Conservation (phyloP, 2,888 invertebrate genomes). For the Nemotelus nigrinus region DNA sequence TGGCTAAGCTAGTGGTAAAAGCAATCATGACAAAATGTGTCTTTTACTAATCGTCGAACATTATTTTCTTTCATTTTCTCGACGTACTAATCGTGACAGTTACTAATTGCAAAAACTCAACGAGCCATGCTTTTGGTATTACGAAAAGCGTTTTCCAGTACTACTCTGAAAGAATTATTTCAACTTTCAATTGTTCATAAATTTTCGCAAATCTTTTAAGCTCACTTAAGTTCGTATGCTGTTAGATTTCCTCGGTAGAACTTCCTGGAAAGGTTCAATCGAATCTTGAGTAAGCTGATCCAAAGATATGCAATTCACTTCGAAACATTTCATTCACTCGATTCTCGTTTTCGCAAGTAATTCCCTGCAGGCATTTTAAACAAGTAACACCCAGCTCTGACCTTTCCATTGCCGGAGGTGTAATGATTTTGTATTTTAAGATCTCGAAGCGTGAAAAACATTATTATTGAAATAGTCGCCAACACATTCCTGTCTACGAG, state of each 20-base stretch:
- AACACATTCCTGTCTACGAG: slow-evolving; percentile 12
- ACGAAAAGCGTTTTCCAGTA: too few species aligned
- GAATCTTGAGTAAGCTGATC: not conserved
- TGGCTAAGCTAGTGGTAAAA: too few species aligned
- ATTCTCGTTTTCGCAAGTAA: not conserved
- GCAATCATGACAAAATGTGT: too few species aligned
- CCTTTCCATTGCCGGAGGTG: slow-evolving; percentile 38
- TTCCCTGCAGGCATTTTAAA: slow-evolving; percentile 3
- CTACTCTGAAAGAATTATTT: too few species aligned
- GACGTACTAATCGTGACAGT: too few species aligned
- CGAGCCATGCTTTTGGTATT: too few species aligned
- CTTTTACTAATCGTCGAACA: too few species aligned
- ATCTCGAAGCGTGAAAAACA: slow-evolving; percentile 32
- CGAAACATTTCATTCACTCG: not conserved
- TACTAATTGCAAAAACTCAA: too few species aligned
- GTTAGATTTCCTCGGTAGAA: not conserved
- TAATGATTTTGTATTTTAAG: slow-evolving; percentile 31
- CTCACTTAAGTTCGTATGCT: not conserved
- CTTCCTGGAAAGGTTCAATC: not conserved
- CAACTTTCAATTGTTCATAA: too few species aligned
- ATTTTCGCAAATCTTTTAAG: not conserved
- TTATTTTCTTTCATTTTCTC: too few species aligned
- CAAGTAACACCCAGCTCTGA: slow-evolving; percentile 33
- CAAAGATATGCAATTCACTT: not conserved
- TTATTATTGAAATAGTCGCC: slow-evolving; percentile 37